Evolutionary conservation across 1,140 invertebrate species (phyloP), one percentile per base, ranked within the genome.

Genomic region (Chironomus striatipennis): DNA sequence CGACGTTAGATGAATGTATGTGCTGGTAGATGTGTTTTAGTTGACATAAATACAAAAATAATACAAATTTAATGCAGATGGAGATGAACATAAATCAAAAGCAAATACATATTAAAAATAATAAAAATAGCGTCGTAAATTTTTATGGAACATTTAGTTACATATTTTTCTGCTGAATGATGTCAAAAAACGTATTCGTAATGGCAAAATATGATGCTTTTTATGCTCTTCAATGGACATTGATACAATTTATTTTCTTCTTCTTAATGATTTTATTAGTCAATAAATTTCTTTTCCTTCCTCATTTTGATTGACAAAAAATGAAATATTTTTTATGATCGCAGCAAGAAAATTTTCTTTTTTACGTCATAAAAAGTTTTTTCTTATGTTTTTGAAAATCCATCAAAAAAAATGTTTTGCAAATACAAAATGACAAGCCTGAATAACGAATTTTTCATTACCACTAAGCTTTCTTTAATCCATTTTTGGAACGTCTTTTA

Each of bases 121-220:
- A 57, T 57, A 57, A 57, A 57, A 57, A 57, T 57, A 57, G n/a
- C n/a, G 47, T 57, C 47, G 47, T 57, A 57, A 57, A 57, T 57
- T 57, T 57, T 57, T 57, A 57, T 57, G 47, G 47, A 57, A 57
- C 47, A 57, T 57, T 57, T 57, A 57, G 47, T 57, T 57, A 57
- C 12, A 57, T 57, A 57, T 57, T n/a, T 57, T 57, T 57, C 12
- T 57, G 47, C 47, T 15, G 47, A 57, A 57, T 57, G 47, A n/a
- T n/a, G 47, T 57, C n/a, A 34, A 34, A 34, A 34, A 34, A 34
- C 12, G n/a, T 57, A n/a, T 12, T 15, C 12, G 47, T 57, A n/a
- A 57, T 57, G 12, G 47, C 47, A 57, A 57, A 57, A 57, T 57
- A 57, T 57, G 47, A n/a, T 57, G 8, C 47, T 57, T 57, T 57